Base-by-base conservation (phyloP, 2,797 vertebrate genomes). In the Catamblyrhynchus diadema region DNA sequence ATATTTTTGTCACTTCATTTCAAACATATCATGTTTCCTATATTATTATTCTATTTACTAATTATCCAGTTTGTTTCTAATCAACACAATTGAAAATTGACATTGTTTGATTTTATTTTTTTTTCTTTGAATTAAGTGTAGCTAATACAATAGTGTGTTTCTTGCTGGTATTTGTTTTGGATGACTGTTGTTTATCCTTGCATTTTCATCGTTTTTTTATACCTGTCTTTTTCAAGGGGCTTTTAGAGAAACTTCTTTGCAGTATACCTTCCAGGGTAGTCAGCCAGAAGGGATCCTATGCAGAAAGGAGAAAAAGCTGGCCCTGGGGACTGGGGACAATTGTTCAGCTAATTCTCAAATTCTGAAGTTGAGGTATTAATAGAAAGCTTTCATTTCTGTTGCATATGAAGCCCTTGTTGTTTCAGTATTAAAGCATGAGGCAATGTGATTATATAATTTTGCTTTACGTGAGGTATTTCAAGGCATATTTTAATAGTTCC, bases 1-100 rank as follows among this genome's bases (percentile, higher is more conserved):
- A 64, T 81, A 90, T 82, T 93, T 94, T 81, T 91, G 79, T 84
- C 47, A 54, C 84, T 91, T 91, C 23, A 24, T 87, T 81, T 65
- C 47, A 88, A 79, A 83, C 23, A 1, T 81, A 60, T 15, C 21
- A 3, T 78, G 44, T 79, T 95, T 90, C 77, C 59, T 81, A 32
- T 84, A 37, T 88, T 90, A 75, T 93, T 94, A 86, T 79, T 92
- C 60, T 75, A 33, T 96, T 88, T 93, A 69, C 66, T 94, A 84
- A 95, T 96, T 93, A 93, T 25, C 50, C 24, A 48, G 80, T 88
- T 88, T 86, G 48, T 50, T 15, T 70, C 83, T 94, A 86, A 94
- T 94, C 59, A 86, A 35, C 73, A 10, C 81, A 95, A 88, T 81
- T 90, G 54, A 84, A 91, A 93, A 81, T 64, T 86, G 56, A 81